phyloP scores from a whole-genome alignment of 2,888 invertebrate genomes.

The Conus canariensis region DNA sequence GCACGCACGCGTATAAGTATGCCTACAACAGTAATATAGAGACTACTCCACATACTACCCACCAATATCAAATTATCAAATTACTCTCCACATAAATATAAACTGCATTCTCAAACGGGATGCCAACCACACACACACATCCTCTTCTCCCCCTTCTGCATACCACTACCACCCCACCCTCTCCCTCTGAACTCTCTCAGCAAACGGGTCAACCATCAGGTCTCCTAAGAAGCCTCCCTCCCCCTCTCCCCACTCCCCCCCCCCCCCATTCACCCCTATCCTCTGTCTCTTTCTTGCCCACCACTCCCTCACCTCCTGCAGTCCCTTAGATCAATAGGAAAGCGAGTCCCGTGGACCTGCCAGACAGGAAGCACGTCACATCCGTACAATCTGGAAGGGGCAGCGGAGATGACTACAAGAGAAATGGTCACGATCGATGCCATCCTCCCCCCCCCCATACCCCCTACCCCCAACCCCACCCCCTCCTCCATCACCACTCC shows the following conservation, averaged over 20 bases:
- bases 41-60: too few species aligned
- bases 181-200: neutral
- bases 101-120: too few species aligned
- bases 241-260: neutral
- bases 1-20: too few species aligned
- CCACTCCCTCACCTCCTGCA: neutral
- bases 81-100: too few species aligned
- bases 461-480: too few species aligned
- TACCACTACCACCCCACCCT: neutral
- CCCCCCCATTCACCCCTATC: neutral
- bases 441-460: too few species aligned
- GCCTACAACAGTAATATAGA: too few species aligned
- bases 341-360: neutral
- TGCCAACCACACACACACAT: neutral
- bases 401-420: neutral
- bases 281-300: neutral
- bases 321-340: neutral
- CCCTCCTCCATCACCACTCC: too few species aligned
- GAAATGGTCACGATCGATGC: neutral
- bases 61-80: too few species aligned
- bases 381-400: slow-evolving; percentile 17
- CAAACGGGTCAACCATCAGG: too few species aligned
- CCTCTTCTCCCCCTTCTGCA: neutral
- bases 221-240: neutral
- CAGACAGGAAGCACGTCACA: neutral